Percentiles rank a stretch among this genome's conserved stretches.
These are phyloP conservation scores for Molossus alvarezi DNA, from an alignment of 2,797 vertebrate species.

Conservation along the genomic window DNA sequence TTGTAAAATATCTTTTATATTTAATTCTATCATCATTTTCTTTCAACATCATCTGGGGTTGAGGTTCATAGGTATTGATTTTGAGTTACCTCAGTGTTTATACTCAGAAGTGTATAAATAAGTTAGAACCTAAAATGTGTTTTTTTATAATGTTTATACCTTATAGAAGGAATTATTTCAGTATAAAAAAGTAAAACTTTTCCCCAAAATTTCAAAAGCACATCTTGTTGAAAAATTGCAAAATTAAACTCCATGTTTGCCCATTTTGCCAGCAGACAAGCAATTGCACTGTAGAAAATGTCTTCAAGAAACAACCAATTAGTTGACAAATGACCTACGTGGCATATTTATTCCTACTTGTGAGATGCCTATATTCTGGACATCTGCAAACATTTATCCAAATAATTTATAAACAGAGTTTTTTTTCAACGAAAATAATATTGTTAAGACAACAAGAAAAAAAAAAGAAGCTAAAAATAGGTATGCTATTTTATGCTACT, in stretches of 20 bases:
- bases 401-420: background rate
- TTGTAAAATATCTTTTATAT: background rate
- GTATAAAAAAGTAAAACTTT: slow-evolving; percentile 24
- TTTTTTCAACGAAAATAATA: slow-evolving; percentile 26
- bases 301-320: slow-evolving; percentile 34
- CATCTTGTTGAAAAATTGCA: background rate
- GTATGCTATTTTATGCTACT: background rate
- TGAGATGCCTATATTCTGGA: background rate
- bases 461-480: background rate
- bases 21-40: slow-evolving; percentile 27
- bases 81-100: background rate
- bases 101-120: background rate
- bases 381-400: background rate
- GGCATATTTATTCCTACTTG: background rate
- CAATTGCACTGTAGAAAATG: slow-evolving; percentile 10
- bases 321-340: background rate
- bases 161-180: background rate
- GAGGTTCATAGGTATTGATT: slow-evolving; percentile 36
- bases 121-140: background rate
- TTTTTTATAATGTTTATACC: slow-evolving; percentile 46
- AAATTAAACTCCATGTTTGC: background rate
- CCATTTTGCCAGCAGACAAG: background rate
- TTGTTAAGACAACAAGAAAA: slow-evolving; percentile 34
- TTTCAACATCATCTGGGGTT: background rate
- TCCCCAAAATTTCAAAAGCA: slow-evolving; percentile 48